A percentile compares a stretch with the other conserved stretches of the same genome.
Conservation (phyloP, 1,140 invertebrate genomes). For the Dendroctonus ponderosae region DNA sequence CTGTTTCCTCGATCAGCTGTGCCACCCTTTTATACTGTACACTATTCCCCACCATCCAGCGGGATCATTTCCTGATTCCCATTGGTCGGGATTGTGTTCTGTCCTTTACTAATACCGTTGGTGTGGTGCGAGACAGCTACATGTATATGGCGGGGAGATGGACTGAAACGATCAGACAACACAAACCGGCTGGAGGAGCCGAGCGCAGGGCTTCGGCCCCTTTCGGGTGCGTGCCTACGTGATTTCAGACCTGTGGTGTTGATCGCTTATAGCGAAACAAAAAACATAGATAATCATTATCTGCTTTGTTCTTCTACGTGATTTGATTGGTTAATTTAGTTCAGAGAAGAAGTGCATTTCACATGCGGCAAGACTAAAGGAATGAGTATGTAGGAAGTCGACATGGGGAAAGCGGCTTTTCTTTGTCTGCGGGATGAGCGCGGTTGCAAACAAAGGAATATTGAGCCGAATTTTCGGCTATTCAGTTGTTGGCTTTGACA, state of each 20-base stretch:
- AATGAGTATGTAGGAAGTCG: neutral
- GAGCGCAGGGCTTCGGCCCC: neutral
- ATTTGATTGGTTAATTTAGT: conserved; percentile 21
- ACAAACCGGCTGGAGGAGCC: conserved; percentile 16
- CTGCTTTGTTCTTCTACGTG: conserved; percentile 25
- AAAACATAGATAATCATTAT: conserved; percentile 26
- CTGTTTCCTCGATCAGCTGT: conserved; percentile 32
- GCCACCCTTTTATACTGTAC: conserved; percentile 31
- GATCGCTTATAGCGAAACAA: conserved; percentile 18
- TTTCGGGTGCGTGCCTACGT: conserved; percentile 28
- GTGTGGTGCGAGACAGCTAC: too few species aligned
- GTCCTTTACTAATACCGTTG: neutral
- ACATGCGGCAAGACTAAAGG: neutral
- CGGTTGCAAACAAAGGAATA: conserved; percentile 1
- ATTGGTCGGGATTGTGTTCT: neutral
- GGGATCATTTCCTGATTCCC: neutral
- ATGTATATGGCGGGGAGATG: too few species aligned
- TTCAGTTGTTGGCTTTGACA: too few species aligned
- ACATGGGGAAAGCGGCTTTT: neutral
- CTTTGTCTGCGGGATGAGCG: neutral
- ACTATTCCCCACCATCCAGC: conserved; percentile 15
- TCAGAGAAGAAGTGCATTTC: conserved; percentile 1
- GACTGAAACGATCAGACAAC: neutral
- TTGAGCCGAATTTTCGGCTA: neutral
- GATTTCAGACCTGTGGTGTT: conserved; percentile 28